Base-by-base conservation (phyloP, 2,888 invertebrate species). In the Cataglyphis altisquamis region DNA sequence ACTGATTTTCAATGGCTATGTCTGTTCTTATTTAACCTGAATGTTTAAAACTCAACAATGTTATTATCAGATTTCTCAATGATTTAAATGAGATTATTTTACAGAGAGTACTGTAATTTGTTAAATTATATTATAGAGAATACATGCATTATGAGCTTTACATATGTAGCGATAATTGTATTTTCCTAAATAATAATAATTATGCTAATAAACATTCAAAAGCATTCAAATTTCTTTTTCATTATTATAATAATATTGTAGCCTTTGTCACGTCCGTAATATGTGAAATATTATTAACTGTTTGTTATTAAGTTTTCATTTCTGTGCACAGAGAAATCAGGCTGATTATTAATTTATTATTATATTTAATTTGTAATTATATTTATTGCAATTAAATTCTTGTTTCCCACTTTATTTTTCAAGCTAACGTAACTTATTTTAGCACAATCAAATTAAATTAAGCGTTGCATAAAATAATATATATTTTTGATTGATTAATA, bases 141-240 rank as follows among this genome's bases (percentile, higher is more conserved):
- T 2, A n/a, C n/a, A n/a, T 36, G 21, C 4, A 4, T 3, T 67
- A 21, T 70, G 2, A 57, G 15, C 25, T 57, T 18, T 57, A 32
- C 8, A 67, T 45, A 12, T 21, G 4, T 55, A 67, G n/a, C 29
- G 21, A 1, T n/a, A 52, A 52, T 78, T 15, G 15, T 21, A 68
- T 68, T 70, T 60, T 45, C 15, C 3, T 10, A 15, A 57, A 68
- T 60, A 60, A 78, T 57, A 25, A 25, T 57, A 25, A 25, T 25
- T 57, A 68, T 29, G 15, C n/a, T 12, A 10, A 25, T 12, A 36
- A 48, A 48, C 6, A 2, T 52, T 6, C 3, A 39, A 63, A 39
- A 10, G 41, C 39, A 3, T 64, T 1, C 18, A 64, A 55, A 75
- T 8, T 66, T 12, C 18, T 55, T 3, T 32, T 15, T 4, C 15